A percentile compares a stretch with the other conserved stretches of the same genome.
phyloP scores from a whole-genome alignment of 2,888 invertebrate genomes.

The Pristionchus arcanus region DNA sequence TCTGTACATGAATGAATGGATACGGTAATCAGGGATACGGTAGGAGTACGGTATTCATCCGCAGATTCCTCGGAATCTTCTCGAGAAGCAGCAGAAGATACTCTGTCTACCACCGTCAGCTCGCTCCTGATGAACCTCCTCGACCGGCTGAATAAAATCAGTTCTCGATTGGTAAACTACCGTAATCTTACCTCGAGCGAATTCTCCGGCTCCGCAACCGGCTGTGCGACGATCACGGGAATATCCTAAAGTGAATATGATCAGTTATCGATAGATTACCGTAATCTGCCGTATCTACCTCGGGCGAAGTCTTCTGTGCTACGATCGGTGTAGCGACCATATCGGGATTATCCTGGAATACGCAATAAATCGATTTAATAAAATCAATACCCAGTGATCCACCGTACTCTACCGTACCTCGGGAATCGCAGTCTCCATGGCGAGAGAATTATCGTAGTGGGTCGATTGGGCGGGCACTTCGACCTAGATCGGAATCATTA shows the following conservation, averaged over 20 bases:
- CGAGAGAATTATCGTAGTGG: too few species aligned
- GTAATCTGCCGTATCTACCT: too few species aligned
- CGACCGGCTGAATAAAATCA: not conserved
- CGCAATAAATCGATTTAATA: too few species aligned
- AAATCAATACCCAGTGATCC: too few species aligned
- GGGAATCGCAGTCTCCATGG: too few species aligned
- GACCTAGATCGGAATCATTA: too few species aligned
- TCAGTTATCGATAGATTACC: too few species aligned
- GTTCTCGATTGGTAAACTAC: not conserved
- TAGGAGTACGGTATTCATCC: constrained; percentile 6
- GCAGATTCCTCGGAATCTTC: not conserved
- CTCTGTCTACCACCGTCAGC: not conserved
- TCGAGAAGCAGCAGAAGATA: constrained; percentile 1
- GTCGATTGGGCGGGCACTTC: too few species aligned
- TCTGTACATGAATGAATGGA: not conserved
- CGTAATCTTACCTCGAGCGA: not conserved
- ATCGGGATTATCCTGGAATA: too few species aligned
- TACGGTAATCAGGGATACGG: not conserved
- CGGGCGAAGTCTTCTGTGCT: too few species aligned
- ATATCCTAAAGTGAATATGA: not conserved
- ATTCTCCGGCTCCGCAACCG: not conserved
- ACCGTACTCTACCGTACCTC: not conserved
- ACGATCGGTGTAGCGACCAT: too few species aligned
- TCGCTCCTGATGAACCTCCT: not conserved
- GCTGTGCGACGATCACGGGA: not conserved